phyloP scores from a whole-genome alignment of 1,140 invertebrate genomes.

The Linepithema humile region DNA sequence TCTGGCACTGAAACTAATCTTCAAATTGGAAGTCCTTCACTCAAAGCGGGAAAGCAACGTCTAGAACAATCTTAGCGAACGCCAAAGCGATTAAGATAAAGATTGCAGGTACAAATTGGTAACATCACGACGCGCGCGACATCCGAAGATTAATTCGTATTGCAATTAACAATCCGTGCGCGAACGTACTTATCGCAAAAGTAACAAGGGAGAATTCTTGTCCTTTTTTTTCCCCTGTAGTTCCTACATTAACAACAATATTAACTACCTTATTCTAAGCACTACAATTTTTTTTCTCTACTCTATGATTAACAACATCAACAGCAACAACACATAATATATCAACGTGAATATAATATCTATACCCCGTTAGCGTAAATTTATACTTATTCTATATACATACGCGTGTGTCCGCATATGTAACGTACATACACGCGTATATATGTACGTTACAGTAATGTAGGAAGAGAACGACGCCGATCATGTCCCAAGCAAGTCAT shows the following conservation, averaged over 20 bases:
- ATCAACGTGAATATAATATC: conserved; percentile 79
- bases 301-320: conserved; percentile 82
- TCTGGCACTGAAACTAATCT: not conserved
- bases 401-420: not conserved
- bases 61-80: not conserved
- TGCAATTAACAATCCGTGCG: conserved; percentile 38
- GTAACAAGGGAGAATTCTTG: not conserved
- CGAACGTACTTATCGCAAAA: conserved; percentile 31
- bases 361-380: conserved; percentile 46
- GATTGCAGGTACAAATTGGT: conserved; percentile 28
- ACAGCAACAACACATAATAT: conserved; percentile 84
- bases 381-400: conserved; percentile 34
- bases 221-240: conserved; percentile 3
- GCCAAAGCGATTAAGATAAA: conserved; percentile 18
- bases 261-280: no score
- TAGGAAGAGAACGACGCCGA: conserved; percentile 59
- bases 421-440: not conserved
- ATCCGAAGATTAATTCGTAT: conserved; percentile 1
- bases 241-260: conserved; percentile 57
- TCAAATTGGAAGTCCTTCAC: not conserved
- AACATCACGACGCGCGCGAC: conserved; percentile 22
- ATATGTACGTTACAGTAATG: conserved; percentile 56
- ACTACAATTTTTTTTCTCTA: conserved; percentile 66
- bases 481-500: conserved; percentile 14
- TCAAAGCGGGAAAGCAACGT: not conserved